Evolutionary conservation across 2,113 vertebrate species (phyloP).

Genomic region (Cercopithecus mona): DNA sequence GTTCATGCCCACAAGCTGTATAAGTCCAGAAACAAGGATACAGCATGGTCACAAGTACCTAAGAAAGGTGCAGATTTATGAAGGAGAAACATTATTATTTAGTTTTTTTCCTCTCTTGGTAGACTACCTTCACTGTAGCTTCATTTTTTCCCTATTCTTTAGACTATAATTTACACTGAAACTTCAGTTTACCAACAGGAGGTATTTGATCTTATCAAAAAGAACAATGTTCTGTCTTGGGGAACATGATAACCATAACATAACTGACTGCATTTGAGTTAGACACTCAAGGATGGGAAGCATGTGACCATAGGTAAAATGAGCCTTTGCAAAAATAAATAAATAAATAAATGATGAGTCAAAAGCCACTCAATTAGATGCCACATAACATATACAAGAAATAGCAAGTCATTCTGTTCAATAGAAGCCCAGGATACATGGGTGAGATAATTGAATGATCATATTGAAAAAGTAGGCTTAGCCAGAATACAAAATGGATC

Average conservation of each 20-base stretch:
- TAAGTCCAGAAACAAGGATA: not conserved
- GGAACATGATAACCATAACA: not conserved
- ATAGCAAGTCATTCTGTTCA: not conserved
- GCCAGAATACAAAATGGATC: not conserved
- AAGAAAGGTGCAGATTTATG: not conserved
- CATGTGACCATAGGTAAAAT: not conserved
- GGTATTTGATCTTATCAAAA: not conserved
- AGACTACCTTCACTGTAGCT: not conserved
- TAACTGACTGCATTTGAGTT: not conserved
- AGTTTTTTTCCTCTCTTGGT: not conserved
- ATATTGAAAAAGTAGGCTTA: not conserved
- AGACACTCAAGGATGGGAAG: not conserved
- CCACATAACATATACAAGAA: not conserved
- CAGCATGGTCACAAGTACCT: not conserved
- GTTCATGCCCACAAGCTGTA: not conserved
- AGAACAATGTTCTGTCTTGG: not conserved
- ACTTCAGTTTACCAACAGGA: not conserved
- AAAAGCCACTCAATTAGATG: not conserved
- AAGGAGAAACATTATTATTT: not conserved
- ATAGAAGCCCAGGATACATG: not conserved
- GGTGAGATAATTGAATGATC: not conserved
- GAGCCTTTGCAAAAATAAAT: not conserved
- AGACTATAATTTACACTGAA: not conserved
- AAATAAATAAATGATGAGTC: not conserved
- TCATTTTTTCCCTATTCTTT: not conserved